Percentiles rank a stretch among this genome's conserved stretches.
Conservation (phyloP, 2,797 vertebrate genomes). For the Neostethus bicornis region DNA sequence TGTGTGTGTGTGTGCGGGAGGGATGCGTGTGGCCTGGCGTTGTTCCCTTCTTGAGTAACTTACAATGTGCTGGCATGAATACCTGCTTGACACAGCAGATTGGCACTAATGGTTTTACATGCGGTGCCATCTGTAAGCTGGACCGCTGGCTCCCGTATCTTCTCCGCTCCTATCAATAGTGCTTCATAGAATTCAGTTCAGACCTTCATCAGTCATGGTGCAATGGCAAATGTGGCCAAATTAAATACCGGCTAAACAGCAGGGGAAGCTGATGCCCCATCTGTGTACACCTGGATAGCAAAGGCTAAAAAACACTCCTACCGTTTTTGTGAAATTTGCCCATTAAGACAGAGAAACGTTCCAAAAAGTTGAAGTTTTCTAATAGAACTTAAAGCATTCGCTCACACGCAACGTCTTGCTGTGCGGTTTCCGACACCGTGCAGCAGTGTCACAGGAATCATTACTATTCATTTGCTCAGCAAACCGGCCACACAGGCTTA, state of each 20-base stretch:
- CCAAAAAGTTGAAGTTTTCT: slow-evolving; percentile 40
- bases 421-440: slow-evolving; percentile 58
- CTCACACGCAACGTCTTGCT: slow-evolving; percentile 31
- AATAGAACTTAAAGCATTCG: slow-evolving; percentile 12
- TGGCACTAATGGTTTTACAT: slow-evolving; percentile 79
- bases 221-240: slow-evolving; percentile 31
- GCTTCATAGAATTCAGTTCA: slow-evolving; percentile 22
- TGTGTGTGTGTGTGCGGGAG: slow-evolving; percentile 52
- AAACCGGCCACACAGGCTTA: slow-evolving; percentile 71
- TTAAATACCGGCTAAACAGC: slow-evolving; percentile 53
- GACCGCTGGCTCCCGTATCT: slow-evolving; percentile 60
- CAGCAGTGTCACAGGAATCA: slow-evolving; percentile 71
- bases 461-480: slow-evolving; percentile 80
- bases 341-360: slow-evolving; percentile 11
- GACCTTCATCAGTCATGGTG: slow-evolving; percentile 11
- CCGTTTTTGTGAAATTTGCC: slow-evolving; percentile 32
- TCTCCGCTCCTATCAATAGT: slow-evolving; percentile 37
- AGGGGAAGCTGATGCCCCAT: slow-evolving; percentile 28
- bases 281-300: slow-evolving; percentile 42
- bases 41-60: slow-evolving; percentile 66
- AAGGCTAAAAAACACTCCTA: slow-evolving; percentile 21
- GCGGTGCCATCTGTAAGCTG: slow-evolving; percentile 74
- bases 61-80: slow-evolving; percentile 75
- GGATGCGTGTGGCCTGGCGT: slow-evolving; percentile 61
- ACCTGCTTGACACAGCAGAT: slow-evolving; percentile 81